phyloP scores from a whole-genome alignment of 2,888 invertebrate species.

The Sinopyrophorus schimmeli region DNA sequence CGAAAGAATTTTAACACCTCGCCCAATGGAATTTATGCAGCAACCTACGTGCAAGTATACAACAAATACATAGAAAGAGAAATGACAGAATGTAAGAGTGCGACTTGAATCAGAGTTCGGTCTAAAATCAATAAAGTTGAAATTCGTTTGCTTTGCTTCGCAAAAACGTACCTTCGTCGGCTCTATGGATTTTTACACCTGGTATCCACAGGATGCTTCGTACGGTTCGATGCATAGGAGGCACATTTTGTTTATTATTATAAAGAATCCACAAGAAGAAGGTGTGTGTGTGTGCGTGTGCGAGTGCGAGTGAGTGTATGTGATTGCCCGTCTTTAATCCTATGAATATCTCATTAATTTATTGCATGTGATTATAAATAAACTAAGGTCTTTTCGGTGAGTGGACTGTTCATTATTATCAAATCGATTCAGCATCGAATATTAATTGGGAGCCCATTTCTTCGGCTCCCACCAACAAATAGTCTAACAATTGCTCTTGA shows the following conservation, averaged over 20 bases:
- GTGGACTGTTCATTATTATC: constrained; percentile 4
- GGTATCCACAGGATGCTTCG: constrained; percentile 32
- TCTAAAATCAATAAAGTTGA: constrained; percentile 22
- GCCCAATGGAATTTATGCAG: constrained; percentile 1
- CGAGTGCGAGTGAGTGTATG: no score
- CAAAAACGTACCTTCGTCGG: background rate
- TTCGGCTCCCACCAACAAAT: no score
- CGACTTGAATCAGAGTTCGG: constrained; percentile 5
- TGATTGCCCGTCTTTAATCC: no score
- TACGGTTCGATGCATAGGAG: constrained; percentile 26
- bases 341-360: no score
- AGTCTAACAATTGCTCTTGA: no score
- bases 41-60: constrained; percentile 15
- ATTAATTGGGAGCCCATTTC: no score
- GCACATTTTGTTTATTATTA: constrained; percentile 35
- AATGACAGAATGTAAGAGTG: background rate
- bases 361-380: constrained; percentile 15
- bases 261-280: constrained; percentile 19
- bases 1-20: constrained; percentile 25
- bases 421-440: no score
- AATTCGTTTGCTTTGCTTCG: constrained; percentile 12
- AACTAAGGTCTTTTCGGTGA: constrained; percentile 21
- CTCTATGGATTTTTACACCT: constrained; percentile 29
- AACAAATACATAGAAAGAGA: constrained; percentile 30
- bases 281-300: constrained; percentile 18